Percentiles rank a stretch among this genome's conserved stretches.
These are phyloP conservation scores for Anhinga rufa DNA, from an alignment of 2,113 vertebrate species.

Conservation along the genomic window DNA sequence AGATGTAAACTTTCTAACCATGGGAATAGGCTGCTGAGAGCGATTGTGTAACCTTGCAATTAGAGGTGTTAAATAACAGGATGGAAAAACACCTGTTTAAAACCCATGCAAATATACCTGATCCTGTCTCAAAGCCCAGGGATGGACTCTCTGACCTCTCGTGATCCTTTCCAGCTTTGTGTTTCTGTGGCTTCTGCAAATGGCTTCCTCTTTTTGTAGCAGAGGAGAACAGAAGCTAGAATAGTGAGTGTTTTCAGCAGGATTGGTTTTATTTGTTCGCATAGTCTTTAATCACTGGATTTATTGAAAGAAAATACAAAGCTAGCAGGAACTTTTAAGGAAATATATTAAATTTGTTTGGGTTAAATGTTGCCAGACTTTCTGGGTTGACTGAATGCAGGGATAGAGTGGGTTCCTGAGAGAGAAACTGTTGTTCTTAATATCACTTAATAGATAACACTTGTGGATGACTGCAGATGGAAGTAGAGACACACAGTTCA, in stretches of 20 bases:
- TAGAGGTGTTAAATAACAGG: neutral
- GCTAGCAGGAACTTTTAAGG: neutral
- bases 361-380: neutral
- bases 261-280: neutral
- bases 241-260: neutral
- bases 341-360: neutral
- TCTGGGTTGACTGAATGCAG: neutral
- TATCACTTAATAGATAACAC: neutral
- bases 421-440: neutral
- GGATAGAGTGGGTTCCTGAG: neutral
- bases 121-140: neutral
- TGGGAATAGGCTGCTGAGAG: neutral
- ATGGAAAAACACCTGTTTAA: neutral
- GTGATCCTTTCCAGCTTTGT: neutral
- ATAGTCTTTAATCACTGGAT: neutral
- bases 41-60: neutral
- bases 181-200: neutral
- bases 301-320: neutral
- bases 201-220: neutral
- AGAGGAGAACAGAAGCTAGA: neutral
- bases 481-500: neutral
- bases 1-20: neutral
- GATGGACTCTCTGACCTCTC: neutral
- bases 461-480: neutral
- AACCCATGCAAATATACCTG: neutral